Percentiles rank a stretch among this genome's conserved stretches.
Conservation (phyloP, 1,140 invertebrate species). For the Heterodera schachtii region DNA sequence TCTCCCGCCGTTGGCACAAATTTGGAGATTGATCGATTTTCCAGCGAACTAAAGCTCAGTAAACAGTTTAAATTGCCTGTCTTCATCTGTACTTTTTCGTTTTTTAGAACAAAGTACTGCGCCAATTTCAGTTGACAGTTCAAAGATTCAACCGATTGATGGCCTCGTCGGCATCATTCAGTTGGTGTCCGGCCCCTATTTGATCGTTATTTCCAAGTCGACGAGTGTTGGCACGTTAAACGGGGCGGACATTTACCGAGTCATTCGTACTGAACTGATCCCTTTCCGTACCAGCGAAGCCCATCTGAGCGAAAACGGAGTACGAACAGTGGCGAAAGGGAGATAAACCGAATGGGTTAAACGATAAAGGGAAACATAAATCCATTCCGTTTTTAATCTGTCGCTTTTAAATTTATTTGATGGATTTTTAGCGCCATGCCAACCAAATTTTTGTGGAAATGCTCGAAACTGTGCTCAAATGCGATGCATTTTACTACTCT, state of each 20-base stretch:
- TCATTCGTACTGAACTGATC: slow-evolving; percentile 81
- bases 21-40: slow-evolving; percentile 25
- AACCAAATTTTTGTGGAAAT: slow-evolving; percentile 81
- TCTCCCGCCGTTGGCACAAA: neutral
- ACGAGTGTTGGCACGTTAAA: slow-evolving; percentile 82
- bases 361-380: no score
- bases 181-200: slow-evolving; percentile 73
- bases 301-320: slow-evolving; percentile 81
- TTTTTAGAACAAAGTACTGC: slow-evolving; percentile 6
- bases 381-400: no score
- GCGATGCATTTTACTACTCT: slow-evolving; percentile 86
- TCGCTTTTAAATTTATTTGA: neutral
- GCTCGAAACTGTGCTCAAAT: slow-evolving; percentile 77
- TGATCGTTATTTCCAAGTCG: slow-evolving; percentile 85
- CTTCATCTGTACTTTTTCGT: neutral
- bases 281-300: slow-evolving; percentile 79
- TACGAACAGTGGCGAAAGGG: slow-evolving; percentile 61
- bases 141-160: slow-evolving; percentile 72
- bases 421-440: slow-evolving; percentile 34
- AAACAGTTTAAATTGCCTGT: neutral
- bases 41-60: slow-evolving; percentile 12
- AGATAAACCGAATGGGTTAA: neutral
- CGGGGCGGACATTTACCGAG: slow-evolving; percentile 81
- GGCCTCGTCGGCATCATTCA: slow-evolving; percentile 85
- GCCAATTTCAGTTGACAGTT: slow-evolving; percentile 57